Conservation (phyloP, 2,797 vertebrate genomes). For the Mormyrops boulengeri region DNA sequence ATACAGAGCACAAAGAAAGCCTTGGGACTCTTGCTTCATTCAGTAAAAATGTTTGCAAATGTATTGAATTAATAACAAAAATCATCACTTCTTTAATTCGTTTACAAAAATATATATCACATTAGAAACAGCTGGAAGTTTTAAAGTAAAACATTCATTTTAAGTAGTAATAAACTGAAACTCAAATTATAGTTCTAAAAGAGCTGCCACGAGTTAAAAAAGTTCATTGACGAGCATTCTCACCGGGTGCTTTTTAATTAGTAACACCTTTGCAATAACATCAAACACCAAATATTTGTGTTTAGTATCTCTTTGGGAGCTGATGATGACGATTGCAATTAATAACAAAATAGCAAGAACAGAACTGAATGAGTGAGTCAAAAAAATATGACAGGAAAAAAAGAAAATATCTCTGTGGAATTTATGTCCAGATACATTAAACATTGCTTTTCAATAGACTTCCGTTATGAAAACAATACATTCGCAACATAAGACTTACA, state of each 20-base stretch:
- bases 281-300: background rate
- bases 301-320: background rate
- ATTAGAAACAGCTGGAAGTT: background rate
- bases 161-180: background rate
- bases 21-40: background rate
- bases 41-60: background rate
- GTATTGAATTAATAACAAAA: background rate
- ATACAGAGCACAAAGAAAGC: background rate
- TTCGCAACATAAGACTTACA: background rate
- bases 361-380: background rate
- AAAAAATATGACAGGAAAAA: too few species aligned
- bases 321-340: background rate
- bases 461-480: background rate
- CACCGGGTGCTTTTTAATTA: background rate
- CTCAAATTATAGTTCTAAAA: background rate
- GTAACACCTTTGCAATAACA: background rate
- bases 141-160: background rate
- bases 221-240: background rate
- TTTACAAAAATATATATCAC: background rate
- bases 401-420: background rate
- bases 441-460: background rate
- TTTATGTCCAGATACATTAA: background rate
- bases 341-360: background rate
- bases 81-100: background rate
- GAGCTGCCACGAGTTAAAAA: background rate